Conservation (phyloP, 2,113 vertebrate species). For the Zosterops hypoxanthus region DNA sequence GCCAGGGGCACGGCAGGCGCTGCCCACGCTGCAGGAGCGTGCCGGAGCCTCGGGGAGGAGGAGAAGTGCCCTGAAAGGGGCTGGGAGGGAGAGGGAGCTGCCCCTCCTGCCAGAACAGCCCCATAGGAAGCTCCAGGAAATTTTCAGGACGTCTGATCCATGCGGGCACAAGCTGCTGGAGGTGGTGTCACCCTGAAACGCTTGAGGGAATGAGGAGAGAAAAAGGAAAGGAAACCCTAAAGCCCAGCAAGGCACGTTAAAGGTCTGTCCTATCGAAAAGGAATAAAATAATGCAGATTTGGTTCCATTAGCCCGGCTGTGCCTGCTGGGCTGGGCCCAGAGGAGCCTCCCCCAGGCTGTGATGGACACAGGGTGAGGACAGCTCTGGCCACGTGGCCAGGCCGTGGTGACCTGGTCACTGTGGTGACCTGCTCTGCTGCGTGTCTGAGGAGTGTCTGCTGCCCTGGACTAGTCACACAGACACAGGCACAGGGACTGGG, state of each 20-base stretch:
- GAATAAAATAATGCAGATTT: neutral
- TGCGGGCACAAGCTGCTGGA: neutral
- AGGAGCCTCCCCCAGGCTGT: neutral
- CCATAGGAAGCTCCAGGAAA: rapidly evolving
- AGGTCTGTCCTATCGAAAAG: neutral
- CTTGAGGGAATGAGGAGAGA: rapidly evolving
- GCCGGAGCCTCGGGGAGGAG: neutral
- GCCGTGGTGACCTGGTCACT: neutral
- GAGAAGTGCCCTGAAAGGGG: neutral
- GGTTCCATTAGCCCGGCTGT: rapidly evolving
- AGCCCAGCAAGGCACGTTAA: rapidly evolving
- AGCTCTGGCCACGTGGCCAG: neutral
- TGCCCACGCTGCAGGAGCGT: neutral
- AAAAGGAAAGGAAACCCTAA: neutral
- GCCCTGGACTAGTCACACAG: neutral
- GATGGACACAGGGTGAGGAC: rapidly evolving
- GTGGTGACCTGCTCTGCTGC: neutral
- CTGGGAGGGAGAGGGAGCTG: neutral
- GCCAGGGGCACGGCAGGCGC: neutral
- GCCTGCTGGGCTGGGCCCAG: neutral
- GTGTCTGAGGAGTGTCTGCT: rapidly evolving
- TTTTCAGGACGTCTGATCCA: neutral
- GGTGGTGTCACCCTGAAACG: neutral
- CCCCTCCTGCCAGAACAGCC: neutral
- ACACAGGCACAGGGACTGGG: neutral